Evolutionary conservation across 2,888 invertebrate species (phyloP).

Genomic region (Ennomos erosarius): DNA sequence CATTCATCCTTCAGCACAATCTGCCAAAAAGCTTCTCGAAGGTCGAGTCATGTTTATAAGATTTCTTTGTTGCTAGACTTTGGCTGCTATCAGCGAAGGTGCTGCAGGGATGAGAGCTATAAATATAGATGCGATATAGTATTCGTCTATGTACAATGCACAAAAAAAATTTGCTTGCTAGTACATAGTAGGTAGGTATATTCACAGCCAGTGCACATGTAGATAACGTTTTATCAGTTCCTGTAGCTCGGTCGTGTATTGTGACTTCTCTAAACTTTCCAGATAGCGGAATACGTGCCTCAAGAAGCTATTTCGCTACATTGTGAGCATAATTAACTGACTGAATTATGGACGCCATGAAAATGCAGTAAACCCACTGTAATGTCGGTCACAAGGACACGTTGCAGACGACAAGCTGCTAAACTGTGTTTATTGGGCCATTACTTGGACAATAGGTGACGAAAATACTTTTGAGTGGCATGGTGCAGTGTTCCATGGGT

Average conservation of each 20-base stretch:
- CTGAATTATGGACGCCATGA: conserved; percentile 50
- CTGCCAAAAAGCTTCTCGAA: too few relatives aligned
- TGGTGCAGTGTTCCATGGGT: not conserved
- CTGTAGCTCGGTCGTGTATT: conserved; percentile 17
- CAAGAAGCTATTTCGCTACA: conserved; percentile 44
- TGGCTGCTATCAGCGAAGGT: too few relatives aligned
- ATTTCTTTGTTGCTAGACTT: too few relatives aligned
- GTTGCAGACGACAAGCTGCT: conserved; percentile 36
- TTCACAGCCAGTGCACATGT: too few relatives aligned
- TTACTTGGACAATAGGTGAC: conserved; percentile 21
- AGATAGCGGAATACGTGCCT: conserved; percentile 42
- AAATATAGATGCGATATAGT: too few relatives aligned
- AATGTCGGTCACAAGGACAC: conserved; percentile 46
- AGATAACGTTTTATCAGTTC: too few relatives aligned
- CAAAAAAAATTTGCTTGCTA: conserved; percentile 3
- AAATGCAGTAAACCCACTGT: conserved; percentile 43
- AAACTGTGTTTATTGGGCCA: conserved; percentile 32
- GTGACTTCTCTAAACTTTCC: conserved; percentile 36
- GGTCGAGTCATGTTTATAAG: too few relatives aligned
- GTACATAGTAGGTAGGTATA: too few relatives aligned
- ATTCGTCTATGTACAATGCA: conserved; percentile 24
- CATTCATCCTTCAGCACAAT: too few relatives aligned
- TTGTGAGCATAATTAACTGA: conserved; percentile 52
- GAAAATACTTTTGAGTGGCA: conserved; percentile 16
- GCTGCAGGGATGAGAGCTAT: too few relatives aligned